Percentiles rank a stretch among this genome's conserved stretches.
Evolutionary conservation across 2,888 invertebrate genomes (phyloP).

Genomic region (Erebia palarica): DNA sequence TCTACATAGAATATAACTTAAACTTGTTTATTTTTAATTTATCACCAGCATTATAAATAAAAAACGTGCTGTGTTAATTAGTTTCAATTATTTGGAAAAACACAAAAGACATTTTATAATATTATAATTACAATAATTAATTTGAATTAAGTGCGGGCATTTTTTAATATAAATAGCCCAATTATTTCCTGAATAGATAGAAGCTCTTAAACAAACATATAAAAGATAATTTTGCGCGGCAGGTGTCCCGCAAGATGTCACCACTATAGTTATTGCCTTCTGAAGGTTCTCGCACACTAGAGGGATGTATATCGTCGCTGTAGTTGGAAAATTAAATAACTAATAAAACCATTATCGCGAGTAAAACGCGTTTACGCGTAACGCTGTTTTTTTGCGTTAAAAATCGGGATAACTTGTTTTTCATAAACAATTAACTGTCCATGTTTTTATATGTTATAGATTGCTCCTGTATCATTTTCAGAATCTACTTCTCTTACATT

Average conservation of each 20-base stretch:
- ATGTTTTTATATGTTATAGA: no score
- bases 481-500: no score
- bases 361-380: no score
- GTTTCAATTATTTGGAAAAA: slow-evolving; percentile 2
- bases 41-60: not conserved
- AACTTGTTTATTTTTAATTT: not conserved
- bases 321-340: no score
- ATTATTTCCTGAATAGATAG: slow-evolving; percentile 34
- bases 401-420: no score
- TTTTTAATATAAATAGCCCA: slow-evolving; percentile 28
- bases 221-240: slow-evolving; percentile 29
- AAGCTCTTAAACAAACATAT: slow-evolving; percentile 29
- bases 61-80: slow-evolving; percentile 15
- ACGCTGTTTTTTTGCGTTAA: no score
- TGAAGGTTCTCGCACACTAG: not conserved
- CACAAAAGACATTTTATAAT: slow-evolving; percentile 8
- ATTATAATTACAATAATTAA: slow-evolving; percentile 11
- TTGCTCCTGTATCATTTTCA: no score
- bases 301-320: not conserved
- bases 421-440: no score
- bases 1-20: not conserved
- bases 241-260: slow-evolving; percentile 32
- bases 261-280: slow-evolving; percentile 8
- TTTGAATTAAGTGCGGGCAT: slow-evolving; percentile 17
- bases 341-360: no score